phyloP scores from a whole-genome alignment of 2,113 vertebrate genomes.

The Cynoglossus semilaevis region DNA sequence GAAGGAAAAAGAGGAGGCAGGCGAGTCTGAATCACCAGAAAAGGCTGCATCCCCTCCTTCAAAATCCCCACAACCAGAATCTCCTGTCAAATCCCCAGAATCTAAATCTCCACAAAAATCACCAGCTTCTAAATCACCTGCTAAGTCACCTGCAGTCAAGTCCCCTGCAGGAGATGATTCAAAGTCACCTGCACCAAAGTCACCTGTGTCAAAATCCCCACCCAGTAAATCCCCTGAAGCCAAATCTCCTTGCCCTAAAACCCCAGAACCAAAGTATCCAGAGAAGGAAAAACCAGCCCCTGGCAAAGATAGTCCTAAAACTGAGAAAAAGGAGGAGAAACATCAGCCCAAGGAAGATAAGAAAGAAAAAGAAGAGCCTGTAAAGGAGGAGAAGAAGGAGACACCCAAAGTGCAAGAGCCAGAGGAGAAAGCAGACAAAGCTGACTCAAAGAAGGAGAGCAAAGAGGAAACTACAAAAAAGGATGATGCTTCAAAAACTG shows the following conservation, averaged over 20 bases:
- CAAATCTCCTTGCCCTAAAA: slow-evolving; percentile 58
- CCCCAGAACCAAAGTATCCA: slow-evolving; percentile 69
- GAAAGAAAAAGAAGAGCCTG: slow-evolving; percentile 49
- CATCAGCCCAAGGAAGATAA: slow-evolving; percentile 53
- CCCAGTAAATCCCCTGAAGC: slow-evolving; percentile 55
- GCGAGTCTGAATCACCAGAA: slow-evolving; percentile 53
- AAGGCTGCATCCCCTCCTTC: slow-evolving; percentile 42
- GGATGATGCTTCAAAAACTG: slow-evolving; percentile 51
- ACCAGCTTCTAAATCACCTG: slow-evolving; percentile 44
- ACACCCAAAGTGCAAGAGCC: slow-evolving; percentile 59
- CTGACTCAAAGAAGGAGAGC: slow-evolving; percentile 56
- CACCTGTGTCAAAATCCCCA: slow-evolving; percentile 65
- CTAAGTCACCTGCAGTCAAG: slow-evolving; percentile 23
- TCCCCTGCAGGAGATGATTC: slow-evolving; percentile 18
- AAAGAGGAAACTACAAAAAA: slow-evolving; percentile 59
- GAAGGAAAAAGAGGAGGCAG: slow-evolving; percentile 47
- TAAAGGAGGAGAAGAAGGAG: slow-evolving; percentile 61
- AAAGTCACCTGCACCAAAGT: slow-evolving; percentile 54
- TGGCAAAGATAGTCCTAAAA: slow-evolving; percentile 53
- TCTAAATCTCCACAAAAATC: slow-evolving; percentile 59
- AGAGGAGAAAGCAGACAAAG: slow-evolving; percentile 61
- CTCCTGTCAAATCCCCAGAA: slow-evolving; percentile 57
- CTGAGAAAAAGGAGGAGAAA: slow-evolving; percentile 54
- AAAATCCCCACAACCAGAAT: slow-evolving; percentile 60
- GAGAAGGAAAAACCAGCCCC: slow-evolving; percentile 41